A percentile compares a stretch with the other conserved stretches of the same genome.
These are phyloP conservation scores for Mixornis gularis DNA, from an alignment of 2,113 vertebrate genomes.

Conservation along the genomic window DNA sequence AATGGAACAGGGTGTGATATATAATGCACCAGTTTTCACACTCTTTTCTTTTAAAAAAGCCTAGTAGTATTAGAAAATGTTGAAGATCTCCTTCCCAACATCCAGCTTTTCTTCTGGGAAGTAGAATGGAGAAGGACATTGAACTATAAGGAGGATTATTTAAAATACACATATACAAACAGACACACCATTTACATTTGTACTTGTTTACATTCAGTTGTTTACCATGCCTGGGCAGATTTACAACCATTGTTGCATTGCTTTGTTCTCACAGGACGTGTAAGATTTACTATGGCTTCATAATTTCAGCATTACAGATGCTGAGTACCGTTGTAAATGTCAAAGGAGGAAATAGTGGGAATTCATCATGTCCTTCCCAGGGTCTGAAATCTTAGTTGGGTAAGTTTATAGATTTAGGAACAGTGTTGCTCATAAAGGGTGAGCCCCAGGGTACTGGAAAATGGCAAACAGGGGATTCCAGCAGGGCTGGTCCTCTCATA, in stretches of 20 bases:
- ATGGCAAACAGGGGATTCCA: background rate
- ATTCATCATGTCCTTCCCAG: background rate
- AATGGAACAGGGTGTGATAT: background rate
- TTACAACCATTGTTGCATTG: background rate
- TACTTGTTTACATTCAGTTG: background rate
- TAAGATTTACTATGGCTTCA: background rate
- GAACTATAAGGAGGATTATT: background rate
- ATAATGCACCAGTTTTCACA: background rate
- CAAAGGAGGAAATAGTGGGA: background rate
- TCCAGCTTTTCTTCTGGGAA: background rate
- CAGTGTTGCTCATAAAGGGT: background rate
- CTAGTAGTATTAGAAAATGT: background rate
- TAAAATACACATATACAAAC: background rate
- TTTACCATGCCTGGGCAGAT: background rate
- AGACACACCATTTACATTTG: background rate
- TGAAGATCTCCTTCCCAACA: background rate
- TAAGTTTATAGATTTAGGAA: background rate
- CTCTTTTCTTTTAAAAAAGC: background rate
- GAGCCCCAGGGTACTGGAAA: background rate
- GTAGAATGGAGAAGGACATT: background rate
- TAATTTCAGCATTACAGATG: background rate
- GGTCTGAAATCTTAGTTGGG: background rate
- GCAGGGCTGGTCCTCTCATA: background rate
- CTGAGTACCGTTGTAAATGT: background rate
- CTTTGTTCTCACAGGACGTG: background rate